These are phyloP conservation scores for Girardinus metallicus DNA, from an alignment of 2,797 vertebrate species.

Conservation along the genomic window DNA sequence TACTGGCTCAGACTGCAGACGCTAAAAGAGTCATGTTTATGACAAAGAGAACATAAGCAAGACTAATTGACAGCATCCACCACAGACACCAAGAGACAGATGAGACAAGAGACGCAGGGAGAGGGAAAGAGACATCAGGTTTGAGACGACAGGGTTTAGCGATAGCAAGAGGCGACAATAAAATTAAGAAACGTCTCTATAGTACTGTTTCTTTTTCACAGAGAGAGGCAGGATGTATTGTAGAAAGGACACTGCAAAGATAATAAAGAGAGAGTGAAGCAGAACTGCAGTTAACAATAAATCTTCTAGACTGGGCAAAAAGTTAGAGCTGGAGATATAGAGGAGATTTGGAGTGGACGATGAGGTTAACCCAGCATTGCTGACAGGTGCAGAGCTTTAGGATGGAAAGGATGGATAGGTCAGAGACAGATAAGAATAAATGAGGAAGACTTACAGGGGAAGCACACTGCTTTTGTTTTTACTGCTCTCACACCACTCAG, in stretches of 20 bases:
- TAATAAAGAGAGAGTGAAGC: slow-evolving; percentile 16
- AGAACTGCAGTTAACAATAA: slow-evolving; percentile 26
- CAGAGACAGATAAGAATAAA: slow-evolving; percentile 4
- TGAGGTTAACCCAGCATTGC: slow-evolving; percentile 26
- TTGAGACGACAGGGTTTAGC: slow-evolving; percentile 16
- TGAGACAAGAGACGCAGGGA: slow-evolving; percentile 27
- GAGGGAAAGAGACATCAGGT: slow-evolving; percentile 29
- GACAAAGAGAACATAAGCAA: slow-evolving; percentile 39
- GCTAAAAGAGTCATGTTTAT: slow-evolving; percentile 46
- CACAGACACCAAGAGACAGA: slow-evolving; percentile 41
- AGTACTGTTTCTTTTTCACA: slow-evolving; percentile 17
- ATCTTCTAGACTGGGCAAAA: slow-evolving; percentile 32
- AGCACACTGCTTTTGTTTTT: not conserved
- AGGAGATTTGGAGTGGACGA: slow-evolving; percentile 44
- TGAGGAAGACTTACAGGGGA: slow-evolving; percentile 37
- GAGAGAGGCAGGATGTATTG: slow-evolving; percentile 16
- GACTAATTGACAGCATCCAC: slow-evolving; percentile 35
- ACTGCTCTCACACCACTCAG: not conserved
- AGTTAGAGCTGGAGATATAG: slow-evolving; percentile 34
- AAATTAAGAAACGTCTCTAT: slow-evolving; percentile 7
- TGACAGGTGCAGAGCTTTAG: slow-evolving; percentile 50
- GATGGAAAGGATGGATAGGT: slow-evolving; percentile 20
- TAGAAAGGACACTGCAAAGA: slow-evolving; percentile 21
- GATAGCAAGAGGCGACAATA: slow-evolving; percentile 15
- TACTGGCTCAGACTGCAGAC: slow-evolving; percentile 30